A percentile compares a stretch with the other conserved stretches of the same genome.
Conservation (phyloP, 2,888 invertebrate genomes). For the Eutolmus rufibarbis region DNA sequence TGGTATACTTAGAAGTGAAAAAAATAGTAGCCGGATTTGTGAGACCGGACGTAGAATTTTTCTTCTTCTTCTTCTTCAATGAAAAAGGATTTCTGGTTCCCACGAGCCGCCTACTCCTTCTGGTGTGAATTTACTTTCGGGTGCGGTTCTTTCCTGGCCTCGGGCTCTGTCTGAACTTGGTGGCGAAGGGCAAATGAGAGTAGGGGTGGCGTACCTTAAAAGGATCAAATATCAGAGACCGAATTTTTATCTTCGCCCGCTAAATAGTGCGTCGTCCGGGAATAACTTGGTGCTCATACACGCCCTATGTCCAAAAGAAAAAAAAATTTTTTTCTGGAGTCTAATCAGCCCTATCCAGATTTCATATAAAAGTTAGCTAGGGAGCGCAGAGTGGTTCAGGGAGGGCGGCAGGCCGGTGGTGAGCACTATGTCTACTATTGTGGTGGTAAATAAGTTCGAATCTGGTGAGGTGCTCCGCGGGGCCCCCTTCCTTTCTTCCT, state of each 20-base stretch:
- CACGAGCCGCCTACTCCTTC: background rate
- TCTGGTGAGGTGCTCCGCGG: background rate
- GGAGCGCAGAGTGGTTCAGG: background rate
- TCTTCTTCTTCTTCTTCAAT: background rate
- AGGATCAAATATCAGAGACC: background rate
- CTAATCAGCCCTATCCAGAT: conserved; percentile 18
- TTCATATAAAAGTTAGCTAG: background rate
- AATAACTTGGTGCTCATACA: background rate
- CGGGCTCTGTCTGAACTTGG: background rate
- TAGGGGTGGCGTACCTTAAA: background rate
- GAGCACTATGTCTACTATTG: conserved; percentile 6
- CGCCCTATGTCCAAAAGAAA: background rate
- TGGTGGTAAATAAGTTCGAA: conserved; percentile 28
- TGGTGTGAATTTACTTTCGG: conserved; percentile 31
- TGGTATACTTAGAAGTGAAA: background rate
- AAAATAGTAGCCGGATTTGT: background rate
- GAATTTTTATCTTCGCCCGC: background rate
- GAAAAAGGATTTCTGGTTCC: background rate
- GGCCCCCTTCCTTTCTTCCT: background rate
- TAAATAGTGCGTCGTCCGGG: background rate
- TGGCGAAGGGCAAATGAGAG: background rate
- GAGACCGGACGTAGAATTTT: background rate
- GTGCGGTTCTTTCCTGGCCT: conserved; percentile 17
- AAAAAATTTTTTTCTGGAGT: background rate
- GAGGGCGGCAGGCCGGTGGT: background rate